These are phyloP conservation scores for Lordiphosa mommai DNA, from an alignment of 1,140 invertebrate species.

Conservation along the genomic window DNA sequence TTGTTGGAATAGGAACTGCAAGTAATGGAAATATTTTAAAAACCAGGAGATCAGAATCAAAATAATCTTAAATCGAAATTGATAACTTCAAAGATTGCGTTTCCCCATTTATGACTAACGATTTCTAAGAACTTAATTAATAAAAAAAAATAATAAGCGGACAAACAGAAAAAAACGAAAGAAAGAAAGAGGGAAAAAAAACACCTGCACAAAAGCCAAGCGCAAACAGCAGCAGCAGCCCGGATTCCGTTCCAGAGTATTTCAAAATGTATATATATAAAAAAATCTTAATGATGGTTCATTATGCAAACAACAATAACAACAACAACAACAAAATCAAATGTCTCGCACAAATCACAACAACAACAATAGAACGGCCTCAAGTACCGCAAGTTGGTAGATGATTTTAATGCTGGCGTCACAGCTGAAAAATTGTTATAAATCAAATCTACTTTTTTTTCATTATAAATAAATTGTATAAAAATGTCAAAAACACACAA, in stretches of 20 bases:
- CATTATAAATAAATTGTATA: neutral
- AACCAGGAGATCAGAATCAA: too few species aligned
- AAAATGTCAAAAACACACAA: conserved; percentile 2
- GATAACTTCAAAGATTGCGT: too few species aligned
- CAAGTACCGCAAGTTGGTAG: neutral
- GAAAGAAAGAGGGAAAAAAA: conserved; percentile 1
- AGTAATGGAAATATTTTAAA: too few species aligned
- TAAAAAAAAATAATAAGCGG: conserved; percentile 1
- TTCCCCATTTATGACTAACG: too few species aligned
- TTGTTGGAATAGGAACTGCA: too few species aligned
- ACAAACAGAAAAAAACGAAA: neutral
- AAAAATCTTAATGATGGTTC: conserved; percentile 24
- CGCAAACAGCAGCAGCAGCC: conserved; percentile 20
- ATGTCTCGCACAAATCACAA: conserved; percentile 16
- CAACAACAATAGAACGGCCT: neutral
- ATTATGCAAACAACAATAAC: conserved; percentile 32
- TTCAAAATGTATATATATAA: conserved; percentile 7
- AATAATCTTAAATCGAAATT: too few species aligned
- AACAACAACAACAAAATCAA: conserved; percentile 8
- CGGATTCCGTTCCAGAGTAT: conserved; percentile 34
- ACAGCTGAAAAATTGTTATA: conserved; percentile 13
- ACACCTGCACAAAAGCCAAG: neutral
- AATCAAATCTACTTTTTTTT: conserved; percentile 20
- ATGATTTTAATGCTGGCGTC: conserved; percentile 9
- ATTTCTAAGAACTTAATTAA: conserved; percentile 14